A percentile compares a stretch with the other conserved stretches of the same genome.
Evolutionary conservation across 2,797 vertebrate genomes (phyloP).

Genomic region (Cyclopterus lumpus): DNA sequence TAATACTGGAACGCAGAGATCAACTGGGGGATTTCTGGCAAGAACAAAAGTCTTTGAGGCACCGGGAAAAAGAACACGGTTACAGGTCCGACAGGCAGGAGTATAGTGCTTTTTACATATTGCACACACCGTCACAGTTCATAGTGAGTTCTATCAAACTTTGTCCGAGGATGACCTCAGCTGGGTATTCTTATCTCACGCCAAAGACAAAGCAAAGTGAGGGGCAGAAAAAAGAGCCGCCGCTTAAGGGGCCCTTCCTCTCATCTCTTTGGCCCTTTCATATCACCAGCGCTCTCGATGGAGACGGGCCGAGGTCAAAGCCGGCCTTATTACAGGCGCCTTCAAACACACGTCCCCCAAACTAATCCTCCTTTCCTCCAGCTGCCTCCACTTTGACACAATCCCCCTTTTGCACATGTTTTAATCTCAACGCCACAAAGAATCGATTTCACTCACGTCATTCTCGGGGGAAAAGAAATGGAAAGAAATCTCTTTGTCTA

Average conservation of each 20-base stretch:
- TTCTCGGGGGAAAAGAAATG: slow-evolving; percentile 1
- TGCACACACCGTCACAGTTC: slow-evolving; percentile 59
- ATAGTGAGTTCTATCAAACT: slow-evolving; percentile 33
- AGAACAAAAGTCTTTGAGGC: slow-evolving; percentile 65
- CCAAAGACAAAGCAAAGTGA: slow-evolving; percentile 55
- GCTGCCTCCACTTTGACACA: slow-evolving; percentile 60
- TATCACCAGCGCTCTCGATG: slow-evolving; percentile 47
- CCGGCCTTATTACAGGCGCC: slow-evolving; percentile 61
- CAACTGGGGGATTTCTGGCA: slow-evolving; percentile 35
- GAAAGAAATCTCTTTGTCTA: slow-evolving; percentile 40
- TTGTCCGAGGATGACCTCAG: slow-evolving; percentile 33
- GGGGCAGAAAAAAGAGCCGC: slow-evolving; percentile 31
- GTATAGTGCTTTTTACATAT: slow-evolving; percentile 57
- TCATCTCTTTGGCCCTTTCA: slow-evolving; percentile 60
- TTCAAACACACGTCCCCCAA: slow-evolving; percentile 62
- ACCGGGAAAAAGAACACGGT: slow-evolving; percentile 55
- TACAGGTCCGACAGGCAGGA: slow-evolving; percentile 63
- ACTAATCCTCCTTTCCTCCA: slow-evolving; percentile 69
- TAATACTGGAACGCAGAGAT: slow-evolving; percentile 46
- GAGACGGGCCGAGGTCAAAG: slow-evolving; percentile 58
- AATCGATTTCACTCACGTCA: slow-evolving; percentile 61
- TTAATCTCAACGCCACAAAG: slow-evolving; percentile 60
- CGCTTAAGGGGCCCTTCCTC: slow-evolving; percentile 42
- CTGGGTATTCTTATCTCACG: slow-evolving; percentile 26
- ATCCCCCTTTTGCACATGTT: slow-evolving; percentile 51